Percentiles rank a stretch among this genome's conserved stretches.
phyloP scores from a whole-genome alignment of 2,888 invertebrate genomes.

The Cordilura impudica region DNA sequence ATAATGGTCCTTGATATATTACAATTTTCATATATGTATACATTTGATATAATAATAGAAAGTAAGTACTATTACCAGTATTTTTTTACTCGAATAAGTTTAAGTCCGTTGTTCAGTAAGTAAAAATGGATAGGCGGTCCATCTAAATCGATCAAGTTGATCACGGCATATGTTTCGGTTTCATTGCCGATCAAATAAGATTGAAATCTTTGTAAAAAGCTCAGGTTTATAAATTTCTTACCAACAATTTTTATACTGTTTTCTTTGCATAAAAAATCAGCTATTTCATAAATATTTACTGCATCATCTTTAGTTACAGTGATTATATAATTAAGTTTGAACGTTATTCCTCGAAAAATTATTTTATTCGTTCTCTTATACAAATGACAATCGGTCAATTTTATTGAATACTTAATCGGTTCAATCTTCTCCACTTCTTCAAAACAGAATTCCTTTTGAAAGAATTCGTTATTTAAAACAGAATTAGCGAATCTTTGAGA shows the following conservation, averaged over 20 bases:
- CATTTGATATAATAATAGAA: slow-evolving; percentile 11
- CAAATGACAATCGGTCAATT: slow-evolving; percentile 37
- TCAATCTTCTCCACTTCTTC: slow-evolving; percentile 26
- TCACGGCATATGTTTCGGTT: slow-evolving; percentile 31
- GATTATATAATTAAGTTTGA: slow-evolving; percentile 41
- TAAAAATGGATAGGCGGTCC: slow-evolving; percentile 50
- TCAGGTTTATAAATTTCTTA: slow-evolving; percentile 35
- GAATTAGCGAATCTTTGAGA: slow-evolving; percentile 44
- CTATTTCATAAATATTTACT: slow-evolving; percentile 40
- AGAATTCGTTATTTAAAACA: slow-evolving; percentile 29
- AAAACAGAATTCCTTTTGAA: slow-evolving; percentile 39
- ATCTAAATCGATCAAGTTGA: slow-evolving; percentile 27
- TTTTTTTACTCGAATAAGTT: slow-evolving; percentile 43
- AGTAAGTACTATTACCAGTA: slow-evolving; percentile 31
- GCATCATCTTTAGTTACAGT: slow-evolving; percentile 38
- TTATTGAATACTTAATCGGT: slow-evolving; percentile 42
- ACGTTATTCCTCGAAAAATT: slow-evolving; percentile 40
- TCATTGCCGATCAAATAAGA: slow-evolving; percentile 43
- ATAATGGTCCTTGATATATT: no score
- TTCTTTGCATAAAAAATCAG: slow-evolving; percentile 44
- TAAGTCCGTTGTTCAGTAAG: slow-evolving; percentile 45
- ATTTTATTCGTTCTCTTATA: slow-evolving; percentile 43
- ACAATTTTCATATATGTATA: no score
- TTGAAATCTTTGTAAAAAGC: slow-evolving; percentile 46
- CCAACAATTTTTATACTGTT: slow-evolving; percentile 37